Evolutionary conservation across 2,888 invertebrate species (phyloP).

Genomic region (Tyria jacobaeae): DNA sequence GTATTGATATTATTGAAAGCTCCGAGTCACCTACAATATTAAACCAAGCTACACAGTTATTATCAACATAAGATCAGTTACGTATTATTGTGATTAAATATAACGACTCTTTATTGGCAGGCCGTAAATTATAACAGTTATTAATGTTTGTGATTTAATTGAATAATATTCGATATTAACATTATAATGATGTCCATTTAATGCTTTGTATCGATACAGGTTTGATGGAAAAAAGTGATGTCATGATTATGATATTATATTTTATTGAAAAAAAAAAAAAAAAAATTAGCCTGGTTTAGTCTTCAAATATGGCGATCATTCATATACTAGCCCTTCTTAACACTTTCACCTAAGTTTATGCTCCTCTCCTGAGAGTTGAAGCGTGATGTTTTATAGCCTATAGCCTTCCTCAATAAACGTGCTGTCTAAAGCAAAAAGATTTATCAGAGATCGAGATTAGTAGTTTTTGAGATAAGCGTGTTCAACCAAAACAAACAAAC

Average conservation of each 20-base stretch:
- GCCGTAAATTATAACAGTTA: constrained; percentile 19
- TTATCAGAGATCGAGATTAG: too few species aligned
- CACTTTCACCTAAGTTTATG: too few species aligned
- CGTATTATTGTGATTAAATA: background rate
- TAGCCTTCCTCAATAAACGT: too few species aligned
- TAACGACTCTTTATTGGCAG: background rate
- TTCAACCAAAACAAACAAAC: too few species aligned
- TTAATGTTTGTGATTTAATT: constrained; percentile 46
- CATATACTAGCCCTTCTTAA: too few species aligned
- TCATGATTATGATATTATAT: background rate
- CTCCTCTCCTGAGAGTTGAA: too few species aligned
- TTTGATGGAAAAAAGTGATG: background rate
- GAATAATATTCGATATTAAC: constrained; percentile 37
- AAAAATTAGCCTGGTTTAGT: background rate
- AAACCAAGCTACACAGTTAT: background rate
- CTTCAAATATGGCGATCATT: background rate
- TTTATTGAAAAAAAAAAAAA: too few species aligned
- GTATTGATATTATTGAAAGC: background rate
- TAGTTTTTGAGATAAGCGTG: too few species aligned
- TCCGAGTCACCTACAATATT: background rate
- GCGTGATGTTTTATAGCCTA: too few species aligned
- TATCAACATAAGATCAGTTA: background rate
- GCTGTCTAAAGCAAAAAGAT: too few species aligned
- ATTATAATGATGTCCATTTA: constrained; percentile 12
- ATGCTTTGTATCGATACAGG: constrained; percentile 2